These are phyloP conservation scores for Heterohyrax brucei DNA, from an alignment of 2,797 vertebrate species.

Conservation along the genomic window DNA sequence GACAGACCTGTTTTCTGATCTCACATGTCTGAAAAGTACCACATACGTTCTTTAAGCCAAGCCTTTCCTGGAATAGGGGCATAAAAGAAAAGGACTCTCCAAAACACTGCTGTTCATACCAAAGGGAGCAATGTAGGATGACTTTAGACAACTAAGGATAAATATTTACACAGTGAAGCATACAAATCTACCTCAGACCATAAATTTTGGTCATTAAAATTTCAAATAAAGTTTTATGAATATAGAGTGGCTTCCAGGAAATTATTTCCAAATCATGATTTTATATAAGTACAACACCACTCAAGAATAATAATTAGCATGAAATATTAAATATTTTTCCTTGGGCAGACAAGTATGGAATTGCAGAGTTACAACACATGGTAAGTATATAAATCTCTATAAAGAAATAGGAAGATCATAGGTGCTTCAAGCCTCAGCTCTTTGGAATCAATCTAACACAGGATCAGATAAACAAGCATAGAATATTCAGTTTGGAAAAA, in stretches of 20 bases:
- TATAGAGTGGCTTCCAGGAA: conserved; percentile 5
- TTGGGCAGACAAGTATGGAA: not conserved
- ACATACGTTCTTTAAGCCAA: conserved; percentile 56
- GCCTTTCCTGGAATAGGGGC: not conserved
- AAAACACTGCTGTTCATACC: not conserved
- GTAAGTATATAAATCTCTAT: not conserved
- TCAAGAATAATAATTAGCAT: not conserved
- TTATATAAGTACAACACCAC: conserved; percentile 7
- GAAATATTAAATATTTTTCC: conserved; percentile 9
- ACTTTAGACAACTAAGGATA: conserved; percentile 16
- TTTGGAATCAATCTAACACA: not conserved
- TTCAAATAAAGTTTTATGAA: conserved; percentile 57
- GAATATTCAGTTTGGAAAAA: not conserved
- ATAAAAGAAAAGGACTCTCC: not conserved
- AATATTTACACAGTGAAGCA: conserved; percentile 39
- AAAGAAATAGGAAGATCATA: not conserved
- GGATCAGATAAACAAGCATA: not conserved
- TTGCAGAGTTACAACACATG: not conserved
- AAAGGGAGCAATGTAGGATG: not conserved
- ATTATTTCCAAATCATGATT: conserved; percentile 24
- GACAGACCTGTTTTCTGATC: conserved; percentile 45
- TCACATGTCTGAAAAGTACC: conserved; percentile 58
- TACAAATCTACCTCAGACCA: conserved; percentile 9
- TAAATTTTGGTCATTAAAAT: conserved; percentile 59
- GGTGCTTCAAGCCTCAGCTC: not conserved